Evolutionary conservation across 1,140 invertebrate species (phyloP).

Genomic region (Orussus abietinus): DNA sequence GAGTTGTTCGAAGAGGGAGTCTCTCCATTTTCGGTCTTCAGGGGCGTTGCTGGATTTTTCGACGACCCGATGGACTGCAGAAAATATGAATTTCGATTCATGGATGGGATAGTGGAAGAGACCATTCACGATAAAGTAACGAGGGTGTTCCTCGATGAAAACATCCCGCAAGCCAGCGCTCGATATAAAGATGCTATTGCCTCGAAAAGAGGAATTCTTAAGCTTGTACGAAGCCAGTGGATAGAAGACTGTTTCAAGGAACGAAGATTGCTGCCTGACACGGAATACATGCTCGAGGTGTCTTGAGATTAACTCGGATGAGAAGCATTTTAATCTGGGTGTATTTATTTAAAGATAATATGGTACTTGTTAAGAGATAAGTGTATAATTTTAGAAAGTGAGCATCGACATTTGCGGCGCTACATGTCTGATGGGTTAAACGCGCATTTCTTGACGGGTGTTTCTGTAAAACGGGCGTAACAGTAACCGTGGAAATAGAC

Average conservation of each 20-base stretch:
- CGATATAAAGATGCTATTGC: too few relatives aligned
- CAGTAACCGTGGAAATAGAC: slow-evolving; percentile 38
- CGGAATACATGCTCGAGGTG: too few relatives aligned
- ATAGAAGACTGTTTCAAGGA: slow-evolving; percentile 35
- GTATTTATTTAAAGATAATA: too few relatives aligned
- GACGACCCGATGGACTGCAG: slow-evolving; percentile 27
- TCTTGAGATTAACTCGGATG: too few relatives aligned
- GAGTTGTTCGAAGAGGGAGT: slow-evolving; percentile 37
- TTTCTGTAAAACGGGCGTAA: neutral
- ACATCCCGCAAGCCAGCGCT: too few relatives aligned
- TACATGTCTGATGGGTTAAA: too few relatives aligned
- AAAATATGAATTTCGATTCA: slow-evolving; percentile 42
- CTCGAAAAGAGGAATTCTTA: too few relatives aligned
- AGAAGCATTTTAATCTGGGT: too few relatives aligned
- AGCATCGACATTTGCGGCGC: too few relatives aligned
- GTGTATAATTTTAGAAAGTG: too few relatives aligned
- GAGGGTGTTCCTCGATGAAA: slow-evolving; percentile 39
- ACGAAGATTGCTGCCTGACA: slow-evolving; percentile 22
- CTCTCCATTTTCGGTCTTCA: slow-evolving; percentile 42
- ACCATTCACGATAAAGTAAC: slow-evolving; percentile 29
- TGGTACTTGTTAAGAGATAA: too few relatives aligned
- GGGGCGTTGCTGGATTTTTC: slow-evolving; percentile 37
- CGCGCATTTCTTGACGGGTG: too few relatives aligned
- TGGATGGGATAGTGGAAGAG: slow-evolving; percentile 41
- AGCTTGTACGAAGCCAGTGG: slow-evolving; percentile 41